These are phyloP conservation scores for Drosophila kambysellisi DNA, from an alignment of 2,888 invertebrate genomes.

Conservation along the genomic window DNA sequence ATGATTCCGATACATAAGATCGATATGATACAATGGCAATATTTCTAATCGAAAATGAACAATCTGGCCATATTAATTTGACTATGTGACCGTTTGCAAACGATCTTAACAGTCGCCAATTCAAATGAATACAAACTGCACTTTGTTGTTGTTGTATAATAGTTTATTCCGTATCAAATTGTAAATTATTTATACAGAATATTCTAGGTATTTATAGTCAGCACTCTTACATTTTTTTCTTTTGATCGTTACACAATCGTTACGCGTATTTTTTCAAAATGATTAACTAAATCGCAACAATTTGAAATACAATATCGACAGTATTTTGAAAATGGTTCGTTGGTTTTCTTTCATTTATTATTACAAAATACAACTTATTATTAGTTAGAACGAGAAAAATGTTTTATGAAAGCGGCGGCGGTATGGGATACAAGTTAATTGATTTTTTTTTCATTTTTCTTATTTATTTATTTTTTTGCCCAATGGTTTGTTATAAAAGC, in stretches of 20 bases:
- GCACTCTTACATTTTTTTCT: slow-evolving; percentile 52
- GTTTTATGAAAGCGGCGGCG: slow-evolving; percentile 56
- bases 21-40: background rate
- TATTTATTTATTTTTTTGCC: slow-evolving; percentile 21
- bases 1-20: background rate
- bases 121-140: slow-evolving; percentile 6
- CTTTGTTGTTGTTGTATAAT: slow-evolving; percentile 34
- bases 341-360: slow-evolving; percentile 63
- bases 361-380: slow-evolving; percentile 74
- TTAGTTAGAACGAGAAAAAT: slow-evolving; percentile 71
- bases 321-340: slow-evolving; percentile 53
- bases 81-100: background rate
- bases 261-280: slow-evolving; percentile 31
- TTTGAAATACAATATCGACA: slow-evolving; percentile 40
- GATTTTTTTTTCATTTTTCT: slow-evolving; percentile 6
- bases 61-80: slow-evolving; percentile 3
- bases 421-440: slow-evolving; percentile 22
- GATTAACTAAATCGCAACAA: slow-evolving; percentile 26
- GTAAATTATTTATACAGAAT: slow-evolving; percentile 68
- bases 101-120: background rate
- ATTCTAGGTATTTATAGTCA: slow-evolving; percentile 52
- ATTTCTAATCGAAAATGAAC: background rate
- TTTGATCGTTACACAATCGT: slow-evolving; percentile 64
- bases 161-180: slow-evolving; percentile 72
- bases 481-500: slow-evolving; percentile 48